Conservation (phyloP, 2,113 vertebrate genomes). For the Varanus salvator region DNA sequence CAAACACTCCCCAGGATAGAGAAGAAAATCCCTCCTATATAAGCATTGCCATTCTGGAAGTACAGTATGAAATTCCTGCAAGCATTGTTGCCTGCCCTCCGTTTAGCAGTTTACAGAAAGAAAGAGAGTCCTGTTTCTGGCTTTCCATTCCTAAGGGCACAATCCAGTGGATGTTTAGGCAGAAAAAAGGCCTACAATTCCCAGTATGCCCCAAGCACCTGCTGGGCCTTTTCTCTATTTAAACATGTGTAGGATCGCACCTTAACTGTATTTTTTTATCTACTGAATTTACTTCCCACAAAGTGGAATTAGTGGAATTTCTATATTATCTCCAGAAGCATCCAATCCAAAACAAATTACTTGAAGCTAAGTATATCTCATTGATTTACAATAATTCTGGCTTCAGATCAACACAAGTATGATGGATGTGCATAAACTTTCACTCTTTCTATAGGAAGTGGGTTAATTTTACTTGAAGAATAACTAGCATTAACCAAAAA, state of each 20-base stretch:
- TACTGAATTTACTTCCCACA: neutral
- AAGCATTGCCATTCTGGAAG: neutral
- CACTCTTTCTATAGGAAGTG: neutral
- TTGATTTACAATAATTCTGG: neutral
- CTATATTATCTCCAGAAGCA: neutral
- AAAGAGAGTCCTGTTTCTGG: neutral
- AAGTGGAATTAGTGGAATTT: neutral
- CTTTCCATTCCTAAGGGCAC: neutral
- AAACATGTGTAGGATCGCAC: too few relatives aligned
- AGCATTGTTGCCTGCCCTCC: neutral
- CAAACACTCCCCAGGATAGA: conserved; percentile 49
- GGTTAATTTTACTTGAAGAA: conserved; percentile 10
- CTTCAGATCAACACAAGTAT: neutral
- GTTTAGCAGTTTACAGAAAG: neutral
- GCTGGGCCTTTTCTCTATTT: too few relatives aligned
- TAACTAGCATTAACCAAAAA: fast-evolving
- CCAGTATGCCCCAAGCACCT: too few relatives aligned
- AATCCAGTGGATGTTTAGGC: too few relatives aligned
- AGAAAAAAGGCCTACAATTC: too few relatives aligned
- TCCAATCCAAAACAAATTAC: neutral
- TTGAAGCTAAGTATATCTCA: neutral
- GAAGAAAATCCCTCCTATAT: conserved; percentile 33
- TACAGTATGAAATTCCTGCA: neutral
- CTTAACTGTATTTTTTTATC: neutral
- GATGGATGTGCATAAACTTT: conserved; percentile 1